A percentile compares a stretch with the other conserved stretches of the same genome.
Evolutionary conservation across 2,888 invertebrate species (phyloP).

Genomic region (Anaspis maculata): DNA sequence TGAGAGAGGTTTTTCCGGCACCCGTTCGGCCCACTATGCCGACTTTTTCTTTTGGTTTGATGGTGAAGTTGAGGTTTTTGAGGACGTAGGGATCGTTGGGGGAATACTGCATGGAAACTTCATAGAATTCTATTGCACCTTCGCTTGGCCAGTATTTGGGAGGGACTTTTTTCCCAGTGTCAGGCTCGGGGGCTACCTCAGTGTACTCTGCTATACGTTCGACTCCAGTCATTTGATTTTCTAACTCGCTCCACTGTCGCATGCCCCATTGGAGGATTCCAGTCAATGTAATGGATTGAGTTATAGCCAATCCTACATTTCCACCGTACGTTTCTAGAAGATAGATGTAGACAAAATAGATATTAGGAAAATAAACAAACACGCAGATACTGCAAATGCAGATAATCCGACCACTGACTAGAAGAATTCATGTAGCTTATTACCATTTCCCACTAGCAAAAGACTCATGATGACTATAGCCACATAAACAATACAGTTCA

Average conservation of each 20-base stretch:
- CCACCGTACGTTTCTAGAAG: conserved; percentile 23
- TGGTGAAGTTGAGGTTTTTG: conserved; percentile 51
- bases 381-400: no score
- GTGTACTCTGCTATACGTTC: conserved; percentile 53
- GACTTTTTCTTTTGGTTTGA: conserved; percentile 57
- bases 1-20: conserved; percentile 73
- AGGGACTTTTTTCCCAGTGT: conserved; percentile 1
- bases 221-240: conserved; percentile 48
- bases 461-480: conserved; percentile 52
- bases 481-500: conserved; percentile 46
- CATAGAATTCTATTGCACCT: conserved; percentile 51
- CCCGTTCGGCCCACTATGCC: conserved; percentile 82
- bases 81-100: conserved; percentile 54
- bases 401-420: neutral
- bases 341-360: neutral
- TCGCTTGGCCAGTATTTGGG: conserved; percentile 45
- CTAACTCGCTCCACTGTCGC: no score
- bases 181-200: conserved; percentile 34
- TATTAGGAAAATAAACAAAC: no score
- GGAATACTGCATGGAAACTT: conserved; percentile 54
- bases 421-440: conserved; percentile 2
- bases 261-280: no score
- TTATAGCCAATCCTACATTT: conserved; percentile 27
- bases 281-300: no score
- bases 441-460: conserved; percentile 49